Percentiles rank a stretch among this genome's conserved stretches.
Conservation (phyloP, 2,113 vertebrate species). For the Apeltes quadracus region DNA sequence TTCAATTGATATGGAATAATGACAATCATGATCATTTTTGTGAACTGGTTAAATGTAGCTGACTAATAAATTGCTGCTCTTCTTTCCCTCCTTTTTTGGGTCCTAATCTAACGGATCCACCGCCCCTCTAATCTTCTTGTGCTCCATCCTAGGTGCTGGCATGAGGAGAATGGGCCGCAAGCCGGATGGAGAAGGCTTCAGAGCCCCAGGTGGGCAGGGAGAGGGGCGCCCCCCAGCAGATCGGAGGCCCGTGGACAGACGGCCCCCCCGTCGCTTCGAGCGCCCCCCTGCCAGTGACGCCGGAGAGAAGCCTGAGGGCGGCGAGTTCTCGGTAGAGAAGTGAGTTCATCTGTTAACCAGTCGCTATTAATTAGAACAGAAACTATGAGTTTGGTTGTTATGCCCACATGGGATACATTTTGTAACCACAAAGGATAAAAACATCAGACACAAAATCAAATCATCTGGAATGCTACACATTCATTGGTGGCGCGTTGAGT, state of each 20-base stretch:
- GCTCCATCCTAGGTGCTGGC: slow-evolving; percentile 77
- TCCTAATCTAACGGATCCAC: slow-evolving; percentile 23
- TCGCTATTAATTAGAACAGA: background rate
- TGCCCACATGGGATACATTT: no score
- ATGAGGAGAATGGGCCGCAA: slow-evolving; percentile 94
- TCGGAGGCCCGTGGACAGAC: slow-evolving; percentile 87
- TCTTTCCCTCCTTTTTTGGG: slow-evolving; percentile 14
- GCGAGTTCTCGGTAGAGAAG: slow-evolving; percentile 97
- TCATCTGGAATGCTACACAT: no score
- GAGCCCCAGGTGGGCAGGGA: slow-evolving; percentile 82
- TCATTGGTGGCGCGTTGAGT: no score
- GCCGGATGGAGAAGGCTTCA: slow-evolving; percentile 86
- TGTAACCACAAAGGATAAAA: background rate
- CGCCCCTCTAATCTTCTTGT: slow-evolving; percentile 47
- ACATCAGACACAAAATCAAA: background rate
- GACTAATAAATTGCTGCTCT: background rate
- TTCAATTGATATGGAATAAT: background rate
- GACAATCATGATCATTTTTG: no score
- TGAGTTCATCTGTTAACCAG: slow-evolving; percentile 68
- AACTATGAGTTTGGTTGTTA: no score
- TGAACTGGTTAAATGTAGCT: no score
- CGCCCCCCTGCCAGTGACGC: slow-evolving; percentile 80
- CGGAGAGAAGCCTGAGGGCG: slow-evolving; percentile 93
- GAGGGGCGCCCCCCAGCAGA: slow-evolving; percentile 92
- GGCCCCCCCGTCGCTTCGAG: slow-evolving; percentile 92